Conservation (phyloP, 2,113 vertebrate genomes). For the Gallinago paraguaiae region DNA sequence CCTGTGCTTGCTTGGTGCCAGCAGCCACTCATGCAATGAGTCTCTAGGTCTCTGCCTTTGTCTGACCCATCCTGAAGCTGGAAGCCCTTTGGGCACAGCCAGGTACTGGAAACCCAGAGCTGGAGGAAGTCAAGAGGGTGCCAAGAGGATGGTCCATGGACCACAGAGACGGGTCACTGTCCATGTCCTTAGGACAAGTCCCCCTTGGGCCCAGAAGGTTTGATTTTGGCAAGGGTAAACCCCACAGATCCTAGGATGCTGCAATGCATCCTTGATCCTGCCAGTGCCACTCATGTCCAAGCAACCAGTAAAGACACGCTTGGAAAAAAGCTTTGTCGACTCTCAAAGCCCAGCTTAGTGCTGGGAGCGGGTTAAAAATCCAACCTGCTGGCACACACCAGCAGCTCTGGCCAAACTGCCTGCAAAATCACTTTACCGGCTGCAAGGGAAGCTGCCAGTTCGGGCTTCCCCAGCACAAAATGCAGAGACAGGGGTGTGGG, state of each 20-base stretch:
- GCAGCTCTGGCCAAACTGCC: not conserved
- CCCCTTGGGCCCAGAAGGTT: not conserved
- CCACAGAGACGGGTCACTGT: not conserved
- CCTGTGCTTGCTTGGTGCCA: not conserved
- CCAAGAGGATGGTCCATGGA: not conserved
- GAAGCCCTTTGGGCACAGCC: not conserved
- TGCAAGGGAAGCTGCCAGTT: not conserved
- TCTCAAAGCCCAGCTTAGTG: not conserved
- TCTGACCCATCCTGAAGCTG: not conserved
- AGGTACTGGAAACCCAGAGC: not conserved
- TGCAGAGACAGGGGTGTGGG: not conserved
- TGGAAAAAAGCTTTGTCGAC: not conserved
- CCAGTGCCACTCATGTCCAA: not conserved
- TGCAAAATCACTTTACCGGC: constrained; percentile 4
- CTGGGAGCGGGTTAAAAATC: not conserved
- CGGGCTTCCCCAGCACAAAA: not conserved
- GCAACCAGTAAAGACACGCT: not conserved
- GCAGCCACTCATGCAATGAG: not conserved
- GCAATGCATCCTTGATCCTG: not conserved
- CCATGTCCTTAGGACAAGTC: fast-evolving
- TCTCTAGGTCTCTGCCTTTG: not conserved
- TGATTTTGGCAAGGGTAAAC: not conserved
- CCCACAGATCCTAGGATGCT: not conserved
- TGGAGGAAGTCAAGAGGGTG: not conserved
- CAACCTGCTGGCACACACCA: not conserved